Evolutionary conservation across 1,140 invertebrate species (phyloP), one percentile per base, ranked within the genome.

Genomic region (Zophobas atratus): DNA sequence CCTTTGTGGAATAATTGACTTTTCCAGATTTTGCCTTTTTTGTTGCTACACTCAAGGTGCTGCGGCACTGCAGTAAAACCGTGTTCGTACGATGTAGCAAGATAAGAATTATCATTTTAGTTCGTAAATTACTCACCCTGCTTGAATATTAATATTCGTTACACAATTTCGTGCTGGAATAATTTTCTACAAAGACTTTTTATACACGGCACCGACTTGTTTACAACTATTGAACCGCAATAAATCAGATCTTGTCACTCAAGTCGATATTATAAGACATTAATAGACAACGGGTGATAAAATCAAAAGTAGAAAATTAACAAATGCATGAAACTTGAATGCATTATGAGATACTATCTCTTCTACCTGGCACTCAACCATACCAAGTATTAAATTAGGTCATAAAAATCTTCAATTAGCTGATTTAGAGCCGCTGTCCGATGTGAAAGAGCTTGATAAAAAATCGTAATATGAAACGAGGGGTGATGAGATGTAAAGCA

Each of bases 1-100:
- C 49, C 38, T 53, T 67, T 41, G 49, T 41, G 71, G 38, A 73
- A 73, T 73, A 43, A 73, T 73, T 56, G 71, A 56, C 71, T 55
- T 73, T 73, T 41, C 36, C 49, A 43, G 71, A 55, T 72, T 51
- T 72, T 53, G 1, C 6, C 51, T 43, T 56, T 70, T 73, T 73
- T 73, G 1, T n/a, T 73, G 38, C 32, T 6, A 34, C 5, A 49
- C 1, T 41, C 70, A 53, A 41, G 70, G 70, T 72, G 71, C 32
- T 39, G 35, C 3, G 3, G 55, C 55, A 57, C 5, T 57, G 3
- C 35, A 20, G 43, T 46, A 8, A 46, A 46, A 46, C 43, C 6
- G 3, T 46, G 43, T 46, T 46, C 20, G 20, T 20, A 20, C 20
- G 20, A 20, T 20, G 20, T 20, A 20, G 20, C 20, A 20, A 20